phyloP scores from a whole-genome alignment of 1,140 invertebrate species.

The Leptinotarsa lineolata region DNA sequence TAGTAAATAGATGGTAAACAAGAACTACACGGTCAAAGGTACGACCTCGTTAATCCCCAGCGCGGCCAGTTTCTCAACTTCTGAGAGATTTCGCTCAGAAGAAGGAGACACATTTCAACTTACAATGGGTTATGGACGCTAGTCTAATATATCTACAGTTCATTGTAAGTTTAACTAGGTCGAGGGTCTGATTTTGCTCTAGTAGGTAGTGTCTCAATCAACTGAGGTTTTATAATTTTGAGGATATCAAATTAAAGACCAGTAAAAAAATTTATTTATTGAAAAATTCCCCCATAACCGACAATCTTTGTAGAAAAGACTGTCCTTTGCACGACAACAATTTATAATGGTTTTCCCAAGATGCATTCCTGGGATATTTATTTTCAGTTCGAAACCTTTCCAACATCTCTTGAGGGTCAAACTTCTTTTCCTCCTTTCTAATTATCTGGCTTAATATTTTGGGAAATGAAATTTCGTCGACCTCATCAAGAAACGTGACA shows the following conservation, averaged over 20 bases:
- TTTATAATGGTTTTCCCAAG: conserved; percentile 59
- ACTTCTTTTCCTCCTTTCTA: conserved; percentile 46
- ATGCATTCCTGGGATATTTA: conserved; percentile 56
- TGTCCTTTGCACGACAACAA: conserved; percentile 67
- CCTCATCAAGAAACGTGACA: conserved; percentile 30
- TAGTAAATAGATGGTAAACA: no score
- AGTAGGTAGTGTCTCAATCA: no score
- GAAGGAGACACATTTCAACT: no score
- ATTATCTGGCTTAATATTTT: conserved; percentile 35
- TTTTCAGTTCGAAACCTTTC: conserved; percentile 60
- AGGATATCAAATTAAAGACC: neutral
- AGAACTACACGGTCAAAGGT: no score
- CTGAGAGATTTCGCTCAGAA: no score
- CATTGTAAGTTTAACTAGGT: no score
- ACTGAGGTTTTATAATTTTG: no score
- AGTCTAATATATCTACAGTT: no score
- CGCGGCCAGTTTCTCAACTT: no score
- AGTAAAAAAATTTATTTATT: conserved; percentile 37
- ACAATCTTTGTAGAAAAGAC: conserved; percentile 68
- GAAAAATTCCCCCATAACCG: conserved; percentile 69
- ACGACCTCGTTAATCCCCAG: no score
- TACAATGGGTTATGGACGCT: no score
- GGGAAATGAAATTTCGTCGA: conserved; percentile 20
- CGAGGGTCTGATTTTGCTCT: no score
- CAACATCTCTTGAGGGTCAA: conserved; percentile 62